phyloP scores from a whole-genome alignment of 2,888 invertebrate genomes.

The Drosophila dives region DNA sequence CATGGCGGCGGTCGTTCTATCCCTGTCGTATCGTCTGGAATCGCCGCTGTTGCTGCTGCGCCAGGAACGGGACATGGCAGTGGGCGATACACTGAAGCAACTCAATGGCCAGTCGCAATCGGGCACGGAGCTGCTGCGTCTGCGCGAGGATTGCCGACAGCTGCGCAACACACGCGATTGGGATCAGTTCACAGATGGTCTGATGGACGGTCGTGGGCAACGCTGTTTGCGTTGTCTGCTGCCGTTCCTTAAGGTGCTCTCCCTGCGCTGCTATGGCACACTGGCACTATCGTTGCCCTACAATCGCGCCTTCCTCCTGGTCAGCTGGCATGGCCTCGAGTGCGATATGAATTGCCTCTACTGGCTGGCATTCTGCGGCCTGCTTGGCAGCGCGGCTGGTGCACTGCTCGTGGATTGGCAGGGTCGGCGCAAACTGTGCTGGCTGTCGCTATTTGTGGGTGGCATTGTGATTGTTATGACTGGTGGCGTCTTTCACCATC shows the following conservation, averaged over 20 bases:
- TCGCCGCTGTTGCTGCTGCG: conserved; percentile 75
- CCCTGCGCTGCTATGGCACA: conserved; percentile 73
- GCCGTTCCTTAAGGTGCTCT: conserved; percentile 73
- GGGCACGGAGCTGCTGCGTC: conserved; percentile 62
- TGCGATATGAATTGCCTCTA: conserved; percentile 79
- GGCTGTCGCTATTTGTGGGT: conserved; percentile 71
- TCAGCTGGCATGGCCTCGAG: conserved; percentile 75
- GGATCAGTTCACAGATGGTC: conserved; percentile 58
- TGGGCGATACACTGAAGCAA: conserved; percentile 61
- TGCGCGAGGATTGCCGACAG: conserved; percentile 75
- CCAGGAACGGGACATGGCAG: conserved; percentile 73
- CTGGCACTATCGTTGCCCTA: conserved; percentile 79
- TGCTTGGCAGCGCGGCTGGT: conserved; percentile 78
- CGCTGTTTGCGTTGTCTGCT: conserved; percentile 38
- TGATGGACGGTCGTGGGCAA: conserved; percentile 45
- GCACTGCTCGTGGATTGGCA: conserved; percentile 75
- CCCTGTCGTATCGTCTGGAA: conserved; percentile 71
- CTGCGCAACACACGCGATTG: conserved; percentile 69
- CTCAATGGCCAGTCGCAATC: conserved; percentile 57
- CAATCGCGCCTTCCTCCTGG: conserved; percentile 77
- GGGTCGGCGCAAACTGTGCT: conserved; percentile 76
- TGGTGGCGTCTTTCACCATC: conserved; percentile 78
- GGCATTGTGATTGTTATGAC: conserved; percentile 77
- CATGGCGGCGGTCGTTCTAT: conserved; percentile 66
- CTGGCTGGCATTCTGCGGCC: conserved; percentile 74